Percentiles rank a stretch among this genome's conserved stretches.
phyloP scores from a whole-genome alignment of 2,113 vertebrate species.

The Rhinoderma darwinii region DNA sequence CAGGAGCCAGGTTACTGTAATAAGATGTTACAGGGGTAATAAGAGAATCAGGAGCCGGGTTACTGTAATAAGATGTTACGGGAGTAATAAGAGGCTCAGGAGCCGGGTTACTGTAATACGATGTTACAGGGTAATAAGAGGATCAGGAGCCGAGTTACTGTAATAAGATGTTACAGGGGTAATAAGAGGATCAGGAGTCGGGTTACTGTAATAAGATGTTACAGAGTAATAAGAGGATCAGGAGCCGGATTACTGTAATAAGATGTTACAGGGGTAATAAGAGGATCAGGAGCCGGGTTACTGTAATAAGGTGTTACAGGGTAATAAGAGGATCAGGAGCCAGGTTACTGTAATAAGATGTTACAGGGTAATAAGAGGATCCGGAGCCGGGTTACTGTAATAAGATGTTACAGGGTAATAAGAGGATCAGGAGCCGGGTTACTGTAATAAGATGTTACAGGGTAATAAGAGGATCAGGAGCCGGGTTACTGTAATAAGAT shows the following conservation, averaged over 20 bases:
- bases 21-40: constrained; percentile 19
- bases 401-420: not conserved
- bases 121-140: constrained; percentile 62
- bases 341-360: constrained; percentile 14
- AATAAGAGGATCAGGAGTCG: constrained; percentile 1
- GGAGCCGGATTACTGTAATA: constrained; percentile 12
- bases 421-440: not conserved
- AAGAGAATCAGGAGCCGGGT: constrained; percentile 26
- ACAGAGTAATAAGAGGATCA: not conserved
- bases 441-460: constrained; percentile 37
- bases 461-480: constrained; percentile 33
- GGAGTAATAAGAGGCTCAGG: constrained; percentile 47
- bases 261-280: not conserved
- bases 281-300: constrained; percentile 10
- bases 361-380: constrained; percentile 47
- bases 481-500: constrained; percentile 6
- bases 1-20: constrained; percentile 39
- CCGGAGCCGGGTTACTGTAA: constrained; percentile 33
- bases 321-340: constrained; percentile 32
- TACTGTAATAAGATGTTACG: constrained; percentile 36
- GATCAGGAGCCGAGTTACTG: constrained; percentile 30
- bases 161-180: not conserved
- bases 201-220: constrained; percentile 4
- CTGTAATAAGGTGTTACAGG: constrained; percentile 26
- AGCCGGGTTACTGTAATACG: constrained; percentile 7